These are phyloP conservation scores for Coleophora flavipennella DNA, from an alignment of 2,888 invertebrate species.

Conservation along the genomic window DNA sequence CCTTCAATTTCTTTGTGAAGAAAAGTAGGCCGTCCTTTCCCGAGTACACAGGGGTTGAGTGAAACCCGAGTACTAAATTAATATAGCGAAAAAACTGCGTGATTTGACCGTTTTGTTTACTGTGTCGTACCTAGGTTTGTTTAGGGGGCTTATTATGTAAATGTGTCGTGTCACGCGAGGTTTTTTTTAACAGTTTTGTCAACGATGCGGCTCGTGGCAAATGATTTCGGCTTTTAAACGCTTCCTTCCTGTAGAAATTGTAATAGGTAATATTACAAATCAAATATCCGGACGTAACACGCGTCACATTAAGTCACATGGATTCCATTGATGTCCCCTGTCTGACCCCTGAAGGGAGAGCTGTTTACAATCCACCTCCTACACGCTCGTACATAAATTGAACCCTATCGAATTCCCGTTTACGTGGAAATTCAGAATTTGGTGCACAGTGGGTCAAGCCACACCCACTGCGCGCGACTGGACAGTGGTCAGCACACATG, in stretches of 20 bases:
- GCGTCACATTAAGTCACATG: no score
- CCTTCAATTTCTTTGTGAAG: conserved; percentile 57
- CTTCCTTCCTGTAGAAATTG: conserved; percentile 23
- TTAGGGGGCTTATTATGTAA: conserved; percentile 65
- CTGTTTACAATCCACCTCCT: no score
- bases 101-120: conserved; percentile 57
- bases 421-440: conserved; percentile 31
- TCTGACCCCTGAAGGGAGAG: no score
- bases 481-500: conserved; percentile 68
- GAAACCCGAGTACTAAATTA: conserved; percentile 68
- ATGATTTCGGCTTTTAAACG: conserved; percentile 38
- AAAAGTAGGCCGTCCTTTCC: conserved; percentile 48
- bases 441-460: conserved; percentile 33
- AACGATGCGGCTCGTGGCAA: conserved; percentile 59
- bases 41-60: conserved; percentile 44
- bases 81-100: conserved; percentile 57
- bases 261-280: no score
- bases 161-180: conserved; percentile 48
- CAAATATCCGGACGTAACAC: no score
- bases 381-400: conserved; percentile 25
- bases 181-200: conserved; percentile 47
- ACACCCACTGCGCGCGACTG: conserved; percentile 55
- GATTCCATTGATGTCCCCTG: conserved; percentile 11
- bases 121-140: conserved; percentile 53
- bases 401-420: conserved; percentile 39